These are phyloP conservation scores for Neolamprologus sp. DNA, from an alignment of 2,113 vertebrate species.

Conservation along the genomic window DNA sequence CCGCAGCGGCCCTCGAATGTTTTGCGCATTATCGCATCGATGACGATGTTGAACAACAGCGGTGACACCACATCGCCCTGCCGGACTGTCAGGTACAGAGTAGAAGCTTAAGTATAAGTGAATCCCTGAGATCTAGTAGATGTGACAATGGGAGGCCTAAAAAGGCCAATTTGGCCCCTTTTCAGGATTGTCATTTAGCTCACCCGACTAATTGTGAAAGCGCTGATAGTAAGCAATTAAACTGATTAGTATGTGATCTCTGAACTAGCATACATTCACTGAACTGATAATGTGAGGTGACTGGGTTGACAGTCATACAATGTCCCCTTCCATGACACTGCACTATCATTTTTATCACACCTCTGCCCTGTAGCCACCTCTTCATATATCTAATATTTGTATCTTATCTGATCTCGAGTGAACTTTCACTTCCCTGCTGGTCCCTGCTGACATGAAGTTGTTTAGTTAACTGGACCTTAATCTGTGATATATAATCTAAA, in stretches of 20 bases:
- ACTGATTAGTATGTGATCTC: conserved; percentile 3
- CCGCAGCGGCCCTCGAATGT: not conserved
- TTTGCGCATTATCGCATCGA: not conserved
- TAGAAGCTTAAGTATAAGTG: not conserved
- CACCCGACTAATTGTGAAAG: not conserved
- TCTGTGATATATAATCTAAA: not conserved
- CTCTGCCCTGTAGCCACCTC: not conserved
- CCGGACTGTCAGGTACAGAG: not conserved
- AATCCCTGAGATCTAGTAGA: not conserved
- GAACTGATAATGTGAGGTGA: conserved; percentile 12
- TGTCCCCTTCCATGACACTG: not conserved
- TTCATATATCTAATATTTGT: not conserved
- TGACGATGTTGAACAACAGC: not conserved
- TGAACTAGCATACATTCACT: not conserved
- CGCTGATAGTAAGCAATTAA: not conserved
- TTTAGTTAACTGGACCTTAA: not conserved
- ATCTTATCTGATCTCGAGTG: not conserved
- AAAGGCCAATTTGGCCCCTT: not conserved
- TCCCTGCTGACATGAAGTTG: not conserved
- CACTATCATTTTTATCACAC: not conserved
- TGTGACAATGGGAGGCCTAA: not conserved
- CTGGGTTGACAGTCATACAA: not conserved
- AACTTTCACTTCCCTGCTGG: conserved; percentile 5
- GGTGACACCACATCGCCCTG: not conserved
- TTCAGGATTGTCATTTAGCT: not conserved